Evolutionary conservation across 2,113 vertebrate species (phyloP).

Genomic region (Neodon shergylaensis): DNA sequence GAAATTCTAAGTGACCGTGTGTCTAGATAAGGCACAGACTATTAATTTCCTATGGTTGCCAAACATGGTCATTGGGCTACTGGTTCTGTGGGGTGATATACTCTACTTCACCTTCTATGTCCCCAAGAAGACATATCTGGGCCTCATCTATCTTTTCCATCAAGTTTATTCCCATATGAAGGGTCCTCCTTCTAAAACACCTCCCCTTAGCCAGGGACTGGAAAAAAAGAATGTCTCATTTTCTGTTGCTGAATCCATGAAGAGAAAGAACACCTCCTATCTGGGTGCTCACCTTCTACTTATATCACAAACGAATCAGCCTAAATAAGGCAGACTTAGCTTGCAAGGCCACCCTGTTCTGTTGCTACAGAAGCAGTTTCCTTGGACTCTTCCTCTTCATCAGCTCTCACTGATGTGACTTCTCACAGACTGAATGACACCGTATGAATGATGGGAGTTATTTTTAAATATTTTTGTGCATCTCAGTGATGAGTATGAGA

Average conservation of each 20-base stretch:
- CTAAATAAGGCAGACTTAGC: neutral
- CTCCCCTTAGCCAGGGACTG: neutral
- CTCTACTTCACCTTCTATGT: neutral
- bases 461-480: conserved; percentile 45
- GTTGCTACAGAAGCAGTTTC: neutral
- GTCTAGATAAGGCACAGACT: neutral
- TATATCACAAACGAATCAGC: neutral
- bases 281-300: neutral
- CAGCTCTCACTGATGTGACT: neutral
- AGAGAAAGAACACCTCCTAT: neutral
- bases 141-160: neutral
- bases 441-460: conserved; percentile 12
- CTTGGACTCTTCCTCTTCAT: neutral
- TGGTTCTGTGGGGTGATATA: neutral
- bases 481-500: conserved; percentile 52
- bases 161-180: neutral
- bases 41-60: neutral
- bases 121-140: neutral
- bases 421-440: neutral
- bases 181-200: conserved; percentile 10
- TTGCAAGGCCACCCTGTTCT: neutral
- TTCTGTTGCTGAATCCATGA: neutral
- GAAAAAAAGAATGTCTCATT: neutral
- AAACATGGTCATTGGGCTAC: neutral
- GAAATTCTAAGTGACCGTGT: neutral